Evolutionary conservation across 2,797 vertebrate species (phyloP).

Genomic region (Argentina silus): DNA sequence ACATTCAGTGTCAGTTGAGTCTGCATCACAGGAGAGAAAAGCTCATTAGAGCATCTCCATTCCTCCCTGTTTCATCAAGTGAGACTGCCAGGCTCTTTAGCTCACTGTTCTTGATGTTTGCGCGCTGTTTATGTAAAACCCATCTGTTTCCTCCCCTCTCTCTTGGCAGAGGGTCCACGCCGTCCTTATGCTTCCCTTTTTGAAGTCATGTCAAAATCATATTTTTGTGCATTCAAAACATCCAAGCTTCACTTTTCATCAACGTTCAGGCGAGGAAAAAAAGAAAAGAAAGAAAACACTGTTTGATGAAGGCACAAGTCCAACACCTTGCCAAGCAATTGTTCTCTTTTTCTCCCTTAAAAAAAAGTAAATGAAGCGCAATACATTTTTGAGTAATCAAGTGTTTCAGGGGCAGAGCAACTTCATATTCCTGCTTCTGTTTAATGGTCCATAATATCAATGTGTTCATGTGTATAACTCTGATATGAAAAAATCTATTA

Average conservation of each 20-base stretch:
- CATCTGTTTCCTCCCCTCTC: conserved; percentile 84
- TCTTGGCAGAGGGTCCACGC: conserved; percentile 82
- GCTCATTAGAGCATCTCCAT: conserved; percentile 83
- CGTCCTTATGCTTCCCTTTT: conserved; percentile 82
- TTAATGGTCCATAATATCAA: too few relatives aligned
- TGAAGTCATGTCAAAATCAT: conserved; percentile 81
- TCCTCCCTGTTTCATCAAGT: conserved; percentile 81
- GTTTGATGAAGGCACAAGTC: conserved; percentile 56
- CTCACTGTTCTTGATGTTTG: conserved; percentile 85
- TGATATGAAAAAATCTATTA: too few relatives aligned
- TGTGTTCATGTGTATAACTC: too few relatives aligned
- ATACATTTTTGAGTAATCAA: conserved; percentile 24
- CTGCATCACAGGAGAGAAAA: conserved; percentile 76
- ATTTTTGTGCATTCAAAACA: conserved; percentile 77
- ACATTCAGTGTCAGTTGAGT: conserved; percentile 50
- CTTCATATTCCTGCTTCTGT: background rate
- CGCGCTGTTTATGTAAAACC: conserved; percentile 84
- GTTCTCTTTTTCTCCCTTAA: background rate
- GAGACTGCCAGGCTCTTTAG: conserved; percentile 84
- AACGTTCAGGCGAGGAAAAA: conserved; percentile 71
- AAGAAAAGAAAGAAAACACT: conserved; percentile 43
- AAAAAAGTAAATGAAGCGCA: too few relatives aligned
- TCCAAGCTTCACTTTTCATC: conserved; percentile 72
- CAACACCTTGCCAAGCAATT: background rate
- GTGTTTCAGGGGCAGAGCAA: conserved; percentile 20